A percentile compares a stretch with the other conserved stretches of the same genome.
These are phyloP conservation scores for Rugalucina vietnamica DNA, from an alignment of 2,888 invertebrate genomes.

Conservation along the genomic window DNA sequence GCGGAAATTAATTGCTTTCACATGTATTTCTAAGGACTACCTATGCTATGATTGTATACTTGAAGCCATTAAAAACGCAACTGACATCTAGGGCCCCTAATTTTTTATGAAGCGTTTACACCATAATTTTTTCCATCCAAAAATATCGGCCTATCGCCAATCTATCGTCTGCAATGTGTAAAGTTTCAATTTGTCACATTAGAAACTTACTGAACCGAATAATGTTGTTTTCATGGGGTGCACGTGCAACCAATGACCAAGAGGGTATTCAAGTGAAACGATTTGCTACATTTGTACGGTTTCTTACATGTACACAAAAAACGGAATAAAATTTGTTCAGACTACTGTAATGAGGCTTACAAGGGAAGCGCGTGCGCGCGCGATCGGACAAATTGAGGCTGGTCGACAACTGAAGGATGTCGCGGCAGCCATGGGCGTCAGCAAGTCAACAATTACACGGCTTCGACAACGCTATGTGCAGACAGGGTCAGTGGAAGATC, in stretches of 20 bases:
- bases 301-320: not conserved
- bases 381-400: slow-evolving; percentile 16
- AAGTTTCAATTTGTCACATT: not conserved
- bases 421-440: slow-evolving; percentile 1
- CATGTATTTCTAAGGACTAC: slow-evolving; percentile 4
- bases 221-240: not conserved
- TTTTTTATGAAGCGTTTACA: no score
- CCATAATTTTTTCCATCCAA: no score
- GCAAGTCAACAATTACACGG: not conserved
- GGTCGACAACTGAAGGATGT: not conserved
- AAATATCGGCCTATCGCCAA: no score
- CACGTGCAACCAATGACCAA: not conserved
- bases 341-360: no score
- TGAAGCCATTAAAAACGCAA: no score
- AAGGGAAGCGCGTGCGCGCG: not conserved
- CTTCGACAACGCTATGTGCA: not conserved
- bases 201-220: not conserved
- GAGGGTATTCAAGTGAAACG: not conserved
- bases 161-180: not conserved
- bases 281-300: not conserved
- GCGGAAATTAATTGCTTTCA: no score
- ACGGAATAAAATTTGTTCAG: not conserved
- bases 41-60: no score
- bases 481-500: not conserved
- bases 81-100: no score